Evolutionary conservation across 2,888 invertebrate genomes (phyloP), one percentile per base, ranked within the genome.

Genomic region (Drosophila bunnanda): DNA sequence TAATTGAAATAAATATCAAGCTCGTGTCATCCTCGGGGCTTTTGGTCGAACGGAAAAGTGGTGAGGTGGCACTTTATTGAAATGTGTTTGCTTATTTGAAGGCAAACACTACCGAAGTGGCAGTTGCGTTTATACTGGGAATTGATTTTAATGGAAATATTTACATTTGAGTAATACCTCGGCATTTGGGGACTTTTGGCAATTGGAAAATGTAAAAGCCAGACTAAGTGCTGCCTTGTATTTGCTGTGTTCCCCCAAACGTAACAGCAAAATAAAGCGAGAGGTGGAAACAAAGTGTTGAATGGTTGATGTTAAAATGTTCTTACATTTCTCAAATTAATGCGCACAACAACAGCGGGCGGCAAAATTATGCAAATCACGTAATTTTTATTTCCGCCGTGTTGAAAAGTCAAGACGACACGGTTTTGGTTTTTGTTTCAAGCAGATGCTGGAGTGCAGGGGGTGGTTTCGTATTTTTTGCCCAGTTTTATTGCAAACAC

Each of bases 1-100:
- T 70, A 82, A 82, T 82, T 82, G 88, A 82, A 84, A 82, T 76
- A 60, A 88, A 82, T 82, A 64, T 66, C 44, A 17, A 32, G 61
- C 44, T 32, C 48, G 10, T 58, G 34, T 22, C 43, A 52, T 38
- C 52, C 36, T 17, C 8, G 25, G 25, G 28, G 36, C 9, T 30
- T 22, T 15, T 13, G 17, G n/a, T 9, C 6, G 25, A 17, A 41
- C 2, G 48, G 30, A 44, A 50, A 57, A 25, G 56, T 53, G 34
- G 50, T 41, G 25, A 34, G 55, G 34, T 34, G 69, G 34, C 68
- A 50, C 58, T 56, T 75, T 55, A 52, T 56, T 74, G 66, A 75
- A 73, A 65, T 74, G 39, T 61, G 61, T 61, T 71, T 71, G 54
- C 50, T 55, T 68, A 50, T 72, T 50, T 71, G 70, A 55, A 48